Conservation (phyloP, 1,140 invertebrate genomes). For the Drosophila littoralis region DNA sequence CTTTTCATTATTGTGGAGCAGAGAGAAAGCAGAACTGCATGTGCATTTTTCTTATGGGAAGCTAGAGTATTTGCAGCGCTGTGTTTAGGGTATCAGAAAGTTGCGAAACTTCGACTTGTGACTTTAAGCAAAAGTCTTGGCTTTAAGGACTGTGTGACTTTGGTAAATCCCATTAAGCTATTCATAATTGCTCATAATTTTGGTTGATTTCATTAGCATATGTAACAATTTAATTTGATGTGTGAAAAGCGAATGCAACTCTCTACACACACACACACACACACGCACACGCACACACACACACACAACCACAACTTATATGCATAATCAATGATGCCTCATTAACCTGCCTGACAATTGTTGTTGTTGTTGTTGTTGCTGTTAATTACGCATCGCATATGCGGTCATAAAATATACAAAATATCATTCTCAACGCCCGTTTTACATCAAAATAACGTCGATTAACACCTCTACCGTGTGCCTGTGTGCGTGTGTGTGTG, state of each 20-base stretch:
- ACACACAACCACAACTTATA: constrained; percentile 45
- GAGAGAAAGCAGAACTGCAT: no score
- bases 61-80: no score
- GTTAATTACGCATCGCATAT: constrained; percentile 71
- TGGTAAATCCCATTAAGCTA: constrained; percentile 66
- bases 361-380: constrained; percentile 50
- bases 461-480: constrained; percentile 70
- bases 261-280: constrained; percentile 10
- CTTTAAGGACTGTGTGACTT: constrained; percentile 34
- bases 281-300: constrained; percentile 6
- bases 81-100: no score
- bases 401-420: constrained; percentile 50
- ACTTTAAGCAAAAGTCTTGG: constrained; percentile 40
- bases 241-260: constrained; percentile 53
- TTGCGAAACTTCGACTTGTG: neutral
- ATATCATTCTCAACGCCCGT: constrained; percentile 65
- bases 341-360: constrained; percentile 68
- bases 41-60: no score
- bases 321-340: constrained; percentile 80
- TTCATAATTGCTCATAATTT: constrained; percentile 82
- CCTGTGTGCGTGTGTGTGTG: constrained; percentile 8
- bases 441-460: constrained; percentile 80
- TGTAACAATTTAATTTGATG: constrained; percentile 77
- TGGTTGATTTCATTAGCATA: constrained; percentile 80
- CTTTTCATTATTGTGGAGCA: no score